These are phyloP conservation scores for Alentia gelatinosa DNA, from an alignment of 2,888 invertebrate genomes.

Conservation along the genomic window DNA sequence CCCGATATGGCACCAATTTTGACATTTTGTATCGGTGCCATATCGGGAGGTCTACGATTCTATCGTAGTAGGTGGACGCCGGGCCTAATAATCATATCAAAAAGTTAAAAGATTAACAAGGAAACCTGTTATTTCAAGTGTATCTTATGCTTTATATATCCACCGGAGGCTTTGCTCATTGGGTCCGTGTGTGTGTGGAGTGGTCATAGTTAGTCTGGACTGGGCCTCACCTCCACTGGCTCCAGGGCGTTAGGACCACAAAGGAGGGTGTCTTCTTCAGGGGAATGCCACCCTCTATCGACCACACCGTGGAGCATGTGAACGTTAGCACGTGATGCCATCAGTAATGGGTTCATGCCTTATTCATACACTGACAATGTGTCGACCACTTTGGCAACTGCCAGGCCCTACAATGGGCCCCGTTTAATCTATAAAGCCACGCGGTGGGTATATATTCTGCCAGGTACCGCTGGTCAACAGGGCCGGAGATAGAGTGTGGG, in stretches of 20 bases:
- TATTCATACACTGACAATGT: not conserved
- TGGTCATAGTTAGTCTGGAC: no score
- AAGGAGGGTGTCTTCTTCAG: not conserved
- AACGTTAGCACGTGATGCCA: conserved; percentile 2
- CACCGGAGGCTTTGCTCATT: no score
- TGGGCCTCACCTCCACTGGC: not conserved
- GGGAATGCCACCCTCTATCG: not conserved
- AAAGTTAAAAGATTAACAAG: no score
- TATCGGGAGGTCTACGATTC: no score
- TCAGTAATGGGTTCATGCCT: conserved; percentile 10
- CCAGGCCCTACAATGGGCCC: not conserved
- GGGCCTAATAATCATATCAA: no score
- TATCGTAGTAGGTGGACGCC: no score
- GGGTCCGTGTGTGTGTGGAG: no score
- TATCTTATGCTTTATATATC: no score
- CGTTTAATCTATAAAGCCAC: conserved; percentile 22
- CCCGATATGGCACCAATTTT: no score
- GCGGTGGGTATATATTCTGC: not conserved
- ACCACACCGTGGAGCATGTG: conserved; percentile 10
- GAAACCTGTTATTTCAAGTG: no score
- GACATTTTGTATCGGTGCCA: no score
- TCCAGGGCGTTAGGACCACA: no score
- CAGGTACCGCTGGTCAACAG: not conserved
- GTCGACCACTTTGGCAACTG: conserved; percentile 21
- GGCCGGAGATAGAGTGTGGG: not conserved